Percentiles rank a stretch among this genome's conserved stretches.
Conservation (phyloP, 2,113 vertebrate species). For the Nesospiza acunhae region DNA sequence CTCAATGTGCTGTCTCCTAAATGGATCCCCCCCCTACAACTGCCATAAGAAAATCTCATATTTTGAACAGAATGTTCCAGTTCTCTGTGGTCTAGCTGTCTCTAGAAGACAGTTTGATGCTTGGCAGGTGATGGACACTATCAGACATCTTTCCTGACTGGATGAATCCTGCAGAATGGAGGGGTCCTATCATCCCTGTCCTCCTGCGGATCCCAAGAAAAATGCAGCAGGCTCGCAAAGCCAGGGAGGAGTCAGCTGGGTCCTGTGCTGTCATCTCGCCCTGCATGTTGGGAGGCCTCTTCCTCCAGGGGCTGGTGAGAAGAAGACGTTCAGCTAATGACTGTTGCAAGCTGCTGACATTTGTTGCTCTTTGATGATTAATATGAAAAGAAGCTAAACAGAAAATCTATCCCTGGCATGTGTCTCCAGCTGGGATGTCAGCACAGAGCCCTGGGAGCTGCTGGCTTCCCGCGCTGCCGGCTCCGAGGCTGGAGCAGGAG, state of each 20-base stretch:
- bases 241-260: background rate
- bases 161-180: background rate
- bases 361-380: conserved; percentile 55
- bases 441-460: background rate
- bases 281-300: background rate
- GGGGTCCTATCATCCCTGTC: background rate
- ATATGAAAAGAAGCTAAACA: conserved; percentile 10
- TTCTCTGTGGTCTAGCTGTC: background rate
- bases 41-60: background rate
- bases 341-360: conserved; percentile 1
- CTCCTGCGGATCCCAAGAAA: background rate
- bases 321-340: background rate
- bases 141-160: background rate
- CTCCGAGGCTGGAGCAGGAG: background rate
- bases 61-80: background rate
- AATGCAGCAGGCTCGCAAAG: background rate
- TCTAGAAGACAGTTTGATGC: background rate
- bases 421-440: background rate
- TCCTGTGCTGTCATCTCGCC: background rate
- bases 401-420: conserved; percentile 35
- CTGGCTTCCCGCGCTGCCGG: background rate
- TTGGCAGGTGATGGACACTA: background rate
- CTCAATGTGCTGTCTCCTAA: fast-evolving
- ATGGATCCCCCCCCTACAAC: fast-evolving
- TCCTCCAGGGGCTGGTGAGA: background rate